Conservation (phyloP, 2,888 invertebrate species). For the Mayetiola destructor region DNA sequence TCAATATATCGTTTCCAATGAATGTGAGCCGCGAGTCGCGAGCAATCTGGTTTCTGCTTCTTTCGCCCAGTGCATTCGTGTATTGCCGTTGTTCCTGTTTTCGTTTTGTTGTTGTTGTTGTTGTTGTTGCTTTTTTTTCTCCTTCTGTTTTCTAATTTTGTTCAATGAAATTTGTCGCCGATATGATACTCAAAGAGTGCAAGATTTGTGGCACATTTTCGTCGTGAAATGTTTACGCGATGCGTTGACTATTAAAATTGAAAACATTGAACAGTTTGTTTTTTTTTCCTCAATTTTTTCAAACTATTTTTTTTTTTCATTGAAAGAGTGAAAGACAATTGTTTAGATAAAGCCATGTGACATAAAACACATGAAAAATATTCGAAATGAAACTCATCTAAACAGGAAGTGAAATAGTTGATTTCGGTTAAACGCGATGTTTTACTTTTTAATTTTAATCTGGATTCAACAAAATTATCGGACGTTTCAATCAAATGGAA, state of each 20-base stretch:
- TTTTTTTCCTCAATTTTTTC: no score
- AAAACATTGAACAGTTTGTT: slow-evolving; percentile 11
- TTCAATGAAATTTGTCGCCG: no score
- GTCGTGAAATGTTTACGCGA: slow-evolving; percentile 7
- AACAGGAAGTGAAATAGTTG: slow-evolving; percentile 4
- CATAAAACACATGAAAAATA: not conserved
- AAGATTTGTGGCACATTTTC: no score
- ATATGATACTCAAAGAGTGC: no score
- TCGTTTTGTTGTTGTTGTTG: no score
- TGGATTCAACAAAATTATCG: not conserved
- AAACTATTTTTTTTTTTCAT: no score
- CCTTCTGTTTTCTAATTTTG: no score
- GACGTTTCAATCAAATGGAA: slow-evolving; percentile 9
- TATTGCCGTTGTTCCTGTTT: no score
- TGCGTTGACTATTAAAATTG: slow-evolving; percentile 6
- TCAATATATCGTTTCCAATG: not conserved
- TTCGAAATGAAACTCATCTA: no score
- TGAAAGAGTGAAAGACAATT: not conserved
- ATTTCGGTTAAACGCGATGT: not conserved
- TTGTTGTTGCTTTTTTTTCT: no score
- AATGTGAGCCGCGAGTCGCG: not conserved
- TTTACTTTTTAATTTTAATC: not conserved
- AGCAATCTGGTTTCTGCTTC: not conserved
- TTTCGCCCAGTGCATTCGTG: not conserved
- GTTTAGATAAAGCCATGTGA: slow-evolving; percentile 2